Conservation (phyloP, 2,888 invertebrate genomes). For the Phoronis australis region DNA sequence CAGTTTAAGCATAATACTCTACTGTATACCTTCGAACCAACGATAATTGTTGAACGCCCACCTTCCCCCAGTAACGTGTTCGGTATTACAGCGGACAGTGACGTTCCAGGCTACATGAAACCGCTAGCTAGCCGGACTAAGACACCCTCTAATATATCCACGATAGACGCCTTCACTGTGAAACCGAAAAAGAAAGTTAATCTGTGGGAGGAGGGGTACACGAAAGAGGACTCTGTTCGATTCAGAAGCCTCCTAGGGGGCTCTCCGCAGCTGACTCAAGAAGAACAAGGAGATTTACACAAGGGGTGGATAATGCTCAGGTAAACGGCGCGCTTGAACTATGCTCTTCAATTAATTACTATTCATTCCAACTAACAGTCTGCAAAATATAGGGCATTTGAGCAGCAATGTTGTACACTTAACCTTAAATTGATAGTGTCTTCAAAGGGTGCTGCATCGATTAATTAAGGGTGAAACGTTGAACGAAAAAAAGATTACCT, state of each 20-base stretch:
- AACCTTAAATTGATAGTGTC: too few relatives aligned
- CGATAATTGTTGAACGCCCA: conserved; percentile 36
- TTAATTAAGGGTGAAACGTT: too few relatives aligned
- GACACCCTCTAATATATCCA: conserved; percentile 32
- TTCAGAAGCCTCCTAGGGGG: conserved; percentile 33
- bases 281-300: conserved; percentile 26
- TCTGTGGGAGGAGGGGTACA: conserved; percentile 34
- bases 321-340: too few relatives aligned
- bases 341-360: too few relatives aligned
- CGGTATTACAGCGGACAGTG: conserved; percentile 8
- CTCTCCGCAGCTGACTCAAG: conserved; percentile 19
- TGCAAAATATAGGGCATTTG: too few relatives aligned
- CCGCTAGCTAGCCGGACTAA: conserved; percentile 23
- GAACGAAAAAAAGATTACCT: too few relatives aligned
- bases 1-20: conserved; percentile 26
- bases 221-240: conserved; percentile 20
- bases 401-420: too few relatives aligned
- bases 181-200: conserved; percentile 31
- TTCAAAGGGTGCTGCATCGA: too few relatives aligned
- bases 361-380: too few relatives aligned
- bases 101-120: conserved; percentile 33
- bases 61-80: too few relatives aligned
- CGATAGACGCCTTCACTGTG: conserved; percentile 34
- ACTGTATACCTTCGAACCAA: conserved; percentile 32
- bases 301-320: conserved; percentile 30